Evolutionary conservation across 2,888 invertebrate species (phyloP).

Genomic region (Ptilodon capucinus): DNA sequence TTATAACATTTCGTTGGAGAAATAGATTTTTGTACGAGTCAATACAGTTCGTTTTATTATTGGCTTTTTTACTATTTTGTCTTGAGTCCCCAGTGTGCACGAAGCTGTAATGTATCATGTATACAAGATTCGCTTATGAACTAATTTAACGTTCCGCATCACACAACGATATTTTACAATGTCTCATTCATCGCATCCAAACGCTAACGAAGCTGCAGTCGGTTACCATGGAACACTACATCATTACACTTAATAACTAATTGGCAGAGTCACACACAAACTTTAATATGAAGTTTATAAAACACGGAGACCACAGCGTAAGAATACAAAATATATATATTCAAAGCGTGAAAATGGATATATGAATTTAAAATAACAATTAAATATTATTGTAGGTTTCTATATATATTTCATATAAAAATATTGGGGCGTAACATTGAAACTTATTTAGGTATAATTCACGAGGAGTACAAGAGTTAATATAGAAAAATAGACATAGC

Average conservation of each 20-base stretch:
- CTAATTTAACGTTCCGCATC: conserved; percentile 22
- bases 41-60: too few species aligned
- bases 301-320: conserved; percentile 41
- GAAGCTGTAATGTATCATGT: conserved; percentile 36
- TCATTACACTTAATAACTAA: conserved; percentile 49
- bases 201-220: conserved; percentile 57
- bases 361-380: conserved; percentile 14
- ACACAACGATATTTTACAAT: conserved; percentile 13
- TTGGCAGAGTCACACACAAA: conserved; percentile 51
- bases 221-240: conserved; percentile 43
- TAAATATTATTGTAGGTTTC: conserved; percentile 9
- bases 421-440: conserved; percentile 38
- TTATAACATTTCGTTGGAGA: too few species aligned
- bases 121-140: conserved; percentile 33
- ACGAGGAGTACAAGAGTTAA: conserved; percentile 14
- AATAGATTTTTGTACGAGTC: too few species aligned
- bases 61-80: too few species aligned
- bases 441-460: conserved; percentile 17
- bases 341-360: conserved; percentile 21
- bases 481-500: too few species aligned
- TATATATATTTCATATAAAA: conserved; percentile 33
- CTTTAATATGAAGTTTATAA: conserved; percentile 28
- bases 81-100: too few species aligned
- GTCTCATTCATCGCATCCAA: conserved; percentile 9
- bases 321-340: conserved; percentile 28